Evolutionary conservation across 2,113 vertebrate genomes (phyloP), one percentile per base, ranked within the genome.

Genomic region (Cettia cetti): DNA sequence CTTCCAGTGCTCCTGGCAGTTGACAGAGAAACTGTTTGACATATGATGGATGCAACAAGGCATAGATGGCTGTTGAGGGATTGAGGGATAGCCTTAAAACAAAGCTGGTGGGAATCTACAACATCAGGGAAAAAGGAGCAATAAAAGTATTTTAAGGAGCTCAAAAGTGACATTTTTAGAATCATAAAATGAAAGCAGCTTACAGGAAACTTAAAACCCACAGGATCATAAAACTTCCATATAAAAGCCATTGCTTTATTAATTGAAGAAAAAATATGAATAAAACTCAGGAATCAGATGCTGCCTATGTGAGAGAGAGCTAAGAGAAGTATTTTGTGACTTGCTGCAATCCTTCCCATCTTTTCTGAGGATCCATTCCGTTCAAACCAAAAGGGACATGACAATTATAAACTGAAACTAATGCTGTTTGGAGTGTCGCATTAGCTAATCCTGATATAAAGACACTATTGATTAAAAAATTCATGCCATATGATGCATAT

Each of bases 21-120:
- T 65, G 65, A 89, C 74, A 86, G 53, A 95, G 47, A 85, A 75
- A 53, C 78, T 79, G 28, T 64, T 65, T 77, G 82, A 76, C 59
- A 72, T 30, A 77, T 94, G 94, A 96, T 65, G 57, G 82, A 95
- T 91, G 78, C 74, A 96, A 94, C 59, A 79, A 95, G 87, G 84
- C 84, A 77, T 76, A 91, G 91, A 94, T 44, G 28, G 77, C 59
- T 95, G 75, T 42, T 94, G 47, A 91, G 84, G 74, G 94, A 90
- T 42, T 94, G 47, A 91, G 84, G 74, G 94, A 90, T 77, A 70
- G 59, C 59, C 47, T 94, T 91, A 64, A 79, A 94, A 92, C 44
- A 92, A 91, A 91, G 57, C 75, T 82, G 47, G 39, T 44, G 90
- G 66, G 78, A 70, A 79, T 66, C 87, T 79, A 37, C 2, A 5